These are phyloP conservation scores for Idaea biselata DNA, from an alignment of 2,888 invertebrate genomes.

Conservation along the genomic window DNA sequence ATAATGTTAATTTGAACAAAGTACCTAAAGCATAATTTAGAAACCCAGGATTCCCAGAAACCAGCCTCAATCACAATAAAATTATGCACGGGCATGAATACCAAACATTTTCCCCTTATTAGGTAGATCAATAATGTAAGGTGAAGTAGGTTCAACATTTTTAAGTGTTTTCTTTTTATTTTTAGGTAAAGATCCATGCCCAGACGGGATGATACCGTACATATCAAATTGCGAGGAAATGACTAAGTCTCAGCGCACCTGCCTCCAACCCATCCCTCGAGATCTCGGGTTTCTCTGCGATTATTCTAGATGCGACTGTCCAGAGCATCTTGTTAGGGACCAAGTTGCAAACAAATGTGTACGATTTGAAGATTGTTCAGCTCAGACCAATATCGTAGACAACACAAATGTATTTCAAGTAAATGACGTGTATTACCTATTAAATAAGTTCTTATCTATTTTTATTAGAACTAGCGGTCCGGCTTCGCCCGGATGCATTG, in stretches of 20 bases:
- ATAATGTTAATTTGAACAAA: neutral
- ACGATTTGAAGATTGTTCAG: slow-evolving; percentile 33
- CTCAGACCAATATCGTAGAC: slow-evolving; percentile 21
- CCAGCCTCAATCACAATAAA: neutral
- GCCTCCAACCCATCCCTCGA: slow-evolving; percentile 30
- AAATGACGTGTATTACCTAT: neutral
- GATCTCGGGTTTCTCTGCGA: slow-evolving; percentile 40
- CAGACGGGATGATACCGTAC: slow-evolving; percentile 36
- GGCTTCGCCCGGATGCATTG: too few species aligned
- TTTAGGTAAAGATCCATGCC: slow-evolving; percentile 40
- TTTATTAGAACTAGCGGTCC: too few species aligned
- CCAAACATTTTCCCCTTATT: neutral
- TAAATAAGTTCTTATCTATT: too few species aligned
- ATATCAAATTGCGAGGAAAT: slow-evolving; percentile 30
- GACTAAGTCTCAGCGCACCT: slow-evolving; percentile 40
- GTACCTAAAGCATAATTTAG: neutral
- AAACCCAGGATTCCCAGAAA: neutral
- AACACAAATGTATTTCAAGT: neutral
- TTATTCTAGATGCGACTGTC: slow-evolving; percentile 43
- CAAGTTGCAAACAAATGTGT: slow-evolving; percentile 39
- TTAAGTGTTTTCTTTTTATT: neutral
- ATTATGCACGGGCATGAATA: neutral
- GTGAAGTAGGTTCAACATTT: neutral
- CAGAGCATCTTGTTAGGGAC: slow-evolving; percentile 37
- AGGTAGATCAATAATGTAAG: neutral